These are phyloP conservation scores for Hipparchia sbordonii DNA, from an alignment of 2,888 invertebrate species.

Conservation along the genomic window DNA sequence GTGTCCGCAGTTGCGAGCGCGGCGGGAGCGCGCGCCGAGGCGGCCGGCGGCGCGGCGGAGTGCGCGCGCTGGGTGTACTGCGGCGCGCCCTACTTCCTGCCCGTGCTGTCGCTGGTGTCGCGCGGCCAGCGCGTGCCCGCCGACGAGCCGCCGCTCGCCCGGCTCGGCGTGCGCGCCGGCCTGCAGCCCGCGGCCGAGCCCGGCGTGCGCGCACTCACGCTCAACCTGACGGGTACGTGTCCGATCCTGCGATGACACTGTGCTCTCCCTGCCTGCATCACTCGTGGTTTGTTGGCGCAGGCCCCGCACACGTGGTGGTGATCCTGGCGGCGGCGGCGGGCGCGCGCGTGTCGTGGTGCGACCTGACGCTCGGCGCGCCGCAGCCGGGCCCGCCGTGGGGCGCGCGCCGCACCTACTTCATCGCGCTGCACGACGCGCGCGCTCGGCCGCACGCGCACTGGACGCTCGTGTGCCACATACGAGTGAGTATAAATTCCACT, in stretches of 20 bases:
- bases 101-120: slow-evolving; percentile 85
- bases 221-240: slow-evolving; percentile 35
- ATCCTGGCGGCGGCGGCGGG: slow-evolving; percentile 55
- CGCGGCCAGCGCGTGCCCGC: slow-evolving; percentile 43
- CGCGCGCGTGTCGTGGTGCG: slow-evolving; percentile 34
- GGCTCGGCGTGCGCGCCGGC: slow-evolving; percentile 41
- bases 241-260: slow-evolving; percentile 36
- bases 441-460: slow-evolving; percentile 25
- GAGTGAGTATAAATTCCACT: slow-evolving; percentile 70
- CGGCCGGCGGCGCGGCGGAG: slow-evolving; percentile 50
- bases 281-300: background rate
- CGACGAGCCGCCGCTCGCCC: slow-evolving; percentile 62
- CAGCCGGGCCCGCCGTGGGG: slow-evolving; percentile 43
- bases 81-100: slow-evolving; percentile 91
- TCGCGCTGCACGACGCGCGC: slow-evolving; percentile 42
- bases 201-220: slow-evolving; percentile 68
- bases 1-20: slow-evolving; percentile 39
- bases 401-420: slow-evolving; percentile 44
- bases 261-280: slow-evolving; percentile 42
- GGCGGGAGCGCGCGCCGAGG: slow-evolving; percentile 42
- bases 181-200: slow-evolving; percentile 51
- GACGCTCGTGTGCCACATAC: slow-evolving; percentile 50
- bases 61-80: slow-evolving; percentile 88
- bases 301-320: slow-evolving; percentile 52
- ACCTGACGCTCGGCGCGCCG: slow-evolving; percentile 47